phyloP scores from a whole-genome alignment of 2,888 invertebrate genomes.

The Hypomecis punctinalis region DNA sequence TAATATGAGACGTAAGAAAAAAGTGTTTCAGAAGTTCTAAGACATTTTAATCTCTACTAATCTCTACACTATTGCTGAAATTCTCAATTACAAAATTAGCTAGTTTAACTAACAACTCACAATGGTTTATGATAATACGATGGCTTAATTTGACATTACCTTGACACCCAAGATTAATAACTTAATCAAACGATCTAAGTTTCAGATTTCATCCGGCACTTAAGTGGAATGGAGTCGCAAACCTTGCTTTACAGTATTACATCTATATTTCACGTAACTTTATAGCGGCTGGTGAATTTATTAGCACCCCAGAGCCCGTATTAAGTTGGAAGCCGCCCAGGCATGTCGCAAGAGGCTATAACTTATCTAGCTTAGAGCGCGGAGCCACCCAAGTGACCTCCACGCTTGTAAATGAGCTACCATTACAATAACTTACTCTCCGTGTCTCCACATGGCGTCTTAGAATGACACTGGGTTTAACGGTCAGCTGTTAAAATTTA shows the following conservation, averaged over 20 bases:
- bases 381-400: constrained; percentile 34
- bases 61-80: too few species aligned
- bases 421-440: constrained; percentile 30
- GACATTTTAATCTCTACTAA: too few species aligned
- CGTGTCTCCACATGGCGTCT: constrained; percentile 28
- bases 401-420: constrained; percentile 22
- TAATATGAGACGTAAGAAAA: too few species aligned
- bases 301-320: constrained; percentile 15
- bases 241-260: constrained; percentile 14
- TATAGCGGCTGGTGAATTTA: constrained; percentile 19
- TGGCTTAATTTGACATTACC: too few species aligned
- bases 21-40: too few species aligned
- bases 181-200: background rate
- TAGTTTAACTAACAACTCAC: too few species aligned
- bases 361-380: constrained; percentile 17
- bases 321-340: constrained; percentile 23
- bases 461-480: constrained; percentile 19
- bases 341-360: constrained; percentile 19
- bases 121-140: too few species aligned
- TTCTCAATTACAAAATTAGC: too few species aligned
- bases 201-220: background rate
- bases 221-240: constrained; percentile 19
- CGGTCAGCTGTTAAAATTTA: background rate
- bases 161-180: too few species aligned
- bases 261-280: constrained; percentile 23